Conservation (phyloP, 2,888 invertebrate species). For the Drosophila helvetica region DNA sequence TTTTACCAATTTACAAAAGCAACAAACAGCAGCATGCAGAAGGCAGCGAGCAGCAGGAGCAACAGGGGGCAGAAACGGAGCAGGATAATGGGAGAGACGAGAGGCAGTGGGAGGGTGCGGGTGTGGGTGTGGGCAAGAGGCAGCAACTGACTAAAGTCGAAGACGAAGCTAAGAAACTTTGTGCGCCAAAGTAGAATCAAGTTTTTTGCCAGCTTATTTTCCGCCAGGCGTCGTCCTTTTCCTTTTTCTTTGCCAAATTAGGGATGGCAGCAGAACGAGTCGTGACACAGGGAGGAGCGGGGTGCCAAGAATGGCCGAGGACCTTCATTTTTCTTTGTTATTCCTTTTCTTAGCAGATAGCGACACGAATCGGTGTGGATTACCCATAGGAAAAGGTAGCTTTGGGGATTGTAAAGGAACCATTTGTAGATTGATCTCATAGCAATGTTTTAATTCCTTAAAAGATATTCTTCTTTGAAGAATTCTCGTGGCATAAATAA, state of each 20-base stretch:
- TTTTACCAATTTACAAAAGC: slow-evolving; percentile 80
- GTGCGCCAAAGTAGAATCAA: slow-evolving; percentile 65
- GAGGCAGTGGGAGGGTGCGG: neutral
- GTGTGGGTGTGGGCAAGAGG: neutral
- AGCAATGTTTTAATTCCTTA: too few species aligned
- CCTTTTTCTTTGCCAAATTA: slow-evolving; percentile 47
- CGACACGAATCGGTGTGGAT: neutral
- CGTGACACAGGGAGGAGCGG: slow-evolving; percentile 6
- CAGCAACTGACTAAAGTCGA: slow-evolving; percentile 42
- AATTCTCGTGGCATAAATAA: too few species aligned
- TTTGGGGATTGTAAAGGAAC: too few species aligned
- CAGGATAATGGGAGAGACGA: neutral
- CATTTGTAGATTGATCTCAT: too few species aligned
- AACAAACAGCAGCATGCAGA: slow-evolving; percentile 49
- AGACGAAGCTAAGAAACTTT: slow-evolving; percentile 62
- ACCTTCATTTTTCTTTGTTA: slow-evolving; percentile 26
- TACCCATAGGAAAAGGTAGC: neutral
- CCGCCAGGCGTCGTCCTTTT: slow-evolving; percentile 61
- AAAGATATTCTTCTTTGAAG: too few species aligned
- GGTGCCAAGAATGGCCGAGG: neutral
- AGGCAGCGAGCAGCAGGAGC: slow-evolving; percentile 16
- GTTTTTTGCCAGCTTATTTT: slow-evolving; percentile 74
- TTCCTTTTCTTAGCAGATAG: too few species aligned
- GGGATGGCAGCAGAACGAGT: neutral
- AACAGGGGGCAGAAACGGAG: slow-evolving; percentile 4